A percentile compares a stretch with the other conserved stretches of the same genome.
Evolutionary conservation across 2,113 vertebrate species (phyloP).

Genomic region (Equus przewalskii): DNA sequence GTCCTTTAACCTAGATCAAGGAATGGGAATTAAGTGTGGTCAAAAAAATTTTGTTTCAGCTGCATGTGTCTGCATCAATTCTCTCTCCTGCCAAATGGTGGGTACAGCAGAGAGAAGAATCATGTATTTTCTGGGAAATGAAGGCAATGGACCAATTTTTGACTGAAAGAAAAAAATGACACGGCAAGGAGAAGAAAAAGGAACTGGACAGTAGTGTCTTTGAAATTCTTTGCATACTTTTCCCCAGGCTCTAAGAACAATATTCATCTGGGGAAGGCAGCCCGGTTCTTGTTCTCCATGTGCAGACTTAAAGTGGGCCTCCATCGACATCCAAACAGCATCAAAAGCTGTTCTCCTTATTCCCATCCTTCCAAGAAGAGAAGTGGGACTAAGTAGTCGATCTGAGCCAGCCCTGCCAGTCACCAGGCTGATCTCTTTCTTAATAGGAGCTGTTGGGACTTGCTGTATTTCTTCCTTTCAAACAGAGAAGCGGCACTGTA

Average conservation of each 20-base stretch:
- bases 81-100: slow-evolving; percentile 19
- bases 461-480: background rate
- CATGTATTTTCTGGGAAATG: slow-evolving; percentile 66
- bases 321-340: background rate
- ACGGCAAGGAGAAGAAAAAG: background rate
- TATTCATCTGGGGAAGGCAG: background rate
- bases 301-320: background rate
- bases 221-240: slow-evolving; percentile 34
- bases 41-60: slow-evolving; percentile 23
- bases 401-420: background rate
- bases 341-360: background rate
- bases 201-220: background rate
- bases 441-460: background rate
- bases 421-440: background rate
- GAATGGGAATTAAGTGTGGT: background rate
- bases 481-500: background rate
- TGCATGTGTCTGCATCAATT: slow-evolving; percentile 46
- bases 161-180: background rate
- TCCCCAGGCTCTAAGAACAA: background rate
- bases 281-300: background rate
- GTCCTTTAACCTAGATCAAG: slow-evolving; percentile 22
- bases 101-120: slow-evolving; percentile 1
- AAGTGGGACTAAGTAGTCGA: background rate
- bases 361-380: background rate
- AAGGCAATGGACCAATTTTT: slow-evolving; percentile 17